Evolutionary conservation across 35 echinoderm and acorn worm genomes (phyloP), one percentile per base, ranked within the genome.

Genomic region (Eucidaris tribuloides): DNA sequence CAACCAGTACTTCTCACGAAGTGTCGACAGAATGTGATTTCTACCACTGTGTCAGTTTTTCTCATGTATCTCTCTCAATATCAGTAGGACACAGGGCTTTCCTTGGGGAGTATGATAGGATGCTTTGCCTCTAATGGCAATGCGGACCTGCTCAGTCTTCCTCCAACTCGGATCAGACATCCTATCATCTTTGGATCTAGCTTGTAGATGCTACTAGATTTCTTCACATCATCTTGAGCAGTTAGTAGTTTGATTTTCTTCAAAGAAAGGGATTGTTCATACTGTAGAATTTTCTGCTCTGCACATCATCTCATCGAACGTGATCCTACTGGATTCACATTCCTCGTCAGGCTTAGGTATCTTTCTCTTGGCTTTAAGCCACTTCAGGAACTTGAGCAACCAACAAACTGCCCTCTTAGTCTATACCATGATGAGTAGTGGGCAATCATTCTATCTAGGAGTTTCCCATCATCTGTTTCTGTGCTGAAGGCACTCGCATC

Each of bases 1-100:
- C 31, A 85, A 35, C 87, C 81, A 90, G 46, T 90, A 89, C 36
- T 71, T 85, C 22, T 94, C 37, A 38, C 81, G 68, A 29, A 94
- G 19, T 0, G 13, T 18, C 1, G 61, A 6, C 17, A 88, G 41
- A 14, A 80, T 59, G 34, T 82, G 17, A 22, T 42, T 55, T 31
- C 79, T 84, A 20, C 85, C 91, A 45, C 70, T 62, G 46, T 88
- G 91, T 31, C 81, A 27, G 25, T 58, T 24, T 29, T 62, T 55
- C 34, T 52, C 66, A 42, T 93, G 91, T 23, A 70, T 54, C 5
- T 93, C 65, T 3, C 24, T 44, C 37, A 94, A 46, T 1, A 94
- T 89, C 71, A 89, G 6, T 30, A 33, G 3, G 92, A 37, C 17
- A 90, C 65, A 29, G 72, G 60, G 7, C 68, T 74, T 28, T 62